A percentile compares a stretch with the other conserved stretches of the same genome.
Conservation (phyloP, 1,140 invertebrate species). For the Agraylea sexmaculata region DNA sequence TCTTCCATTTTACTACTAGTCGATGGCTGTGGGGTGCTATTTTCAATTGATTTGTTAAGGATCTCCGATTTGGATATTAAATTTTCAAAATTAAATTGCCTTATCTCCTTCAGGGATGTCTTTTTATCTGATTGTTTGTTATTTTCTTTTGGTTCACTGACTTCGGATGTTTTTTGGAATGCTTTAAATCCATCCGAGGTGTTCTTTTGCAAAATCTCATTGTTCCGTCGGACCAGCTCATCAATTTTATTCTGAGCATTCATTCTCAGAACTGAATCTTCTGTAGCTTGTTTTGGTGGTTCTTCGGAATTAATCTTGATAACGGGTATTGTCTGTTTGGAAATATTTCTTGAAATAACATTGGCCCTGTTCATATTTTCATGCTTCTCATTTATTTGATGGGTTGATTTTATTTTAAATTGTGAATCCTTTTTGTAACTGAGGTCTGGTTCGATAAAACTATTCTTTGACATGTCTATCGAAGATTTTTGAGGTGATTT, state of each 20-base stretch:
- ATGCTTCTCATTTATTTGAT: too few species aligned
- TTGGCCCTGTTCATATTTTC: slow-evolving; percentile 9
- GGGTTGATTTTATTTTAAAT: too few species aligned
- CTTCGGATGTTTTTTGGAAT: not conserved
- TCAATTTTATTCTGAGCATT: slow-evolving; percentile 15
- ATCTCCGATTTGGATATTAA: slow-evolving; percentile 41
- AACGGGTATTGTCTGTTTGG: slow-evolving; percentile 11
- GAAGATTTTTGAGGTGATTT: too few species aligned
- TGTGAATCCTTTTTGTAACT: too few species aligned
- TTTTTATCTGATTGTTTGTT: not conserved
- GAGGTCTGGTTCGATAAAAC: too few species aligned
- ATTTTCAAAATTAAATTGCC: slow-evolving; percentile 45
- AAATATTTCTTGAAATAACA: not conserved
- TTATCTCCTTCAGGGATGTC: slow-evolving; percentile 26
- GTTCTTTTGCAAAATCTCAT: slow-evolving; percentile 14
- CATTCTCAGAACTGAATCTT: slow-evolving; percentile 8
- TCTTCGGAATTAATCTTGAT: slow-evolving; percentile 13
- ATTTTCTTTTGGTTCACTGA: not conserved
- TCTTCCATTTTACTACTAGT: slow-evolving; percentile 15
- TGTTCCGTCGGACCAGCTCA: slow-evolving; percentile 16
- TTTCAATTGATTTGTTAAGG: slow-evolving; percentile 36
- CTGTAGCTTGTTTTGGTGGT: not conserved
- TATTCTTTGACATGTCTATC: too few species aligned
- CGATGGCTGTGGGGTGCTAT: not conserved
- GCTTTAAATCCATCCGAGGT: not conserved